Evolutionary conservation across 2,113 vertebrate genomes (phyloP), one percentile per base, ranked within the genome.

Genomic region (Danionella cerebrum): DNA sequence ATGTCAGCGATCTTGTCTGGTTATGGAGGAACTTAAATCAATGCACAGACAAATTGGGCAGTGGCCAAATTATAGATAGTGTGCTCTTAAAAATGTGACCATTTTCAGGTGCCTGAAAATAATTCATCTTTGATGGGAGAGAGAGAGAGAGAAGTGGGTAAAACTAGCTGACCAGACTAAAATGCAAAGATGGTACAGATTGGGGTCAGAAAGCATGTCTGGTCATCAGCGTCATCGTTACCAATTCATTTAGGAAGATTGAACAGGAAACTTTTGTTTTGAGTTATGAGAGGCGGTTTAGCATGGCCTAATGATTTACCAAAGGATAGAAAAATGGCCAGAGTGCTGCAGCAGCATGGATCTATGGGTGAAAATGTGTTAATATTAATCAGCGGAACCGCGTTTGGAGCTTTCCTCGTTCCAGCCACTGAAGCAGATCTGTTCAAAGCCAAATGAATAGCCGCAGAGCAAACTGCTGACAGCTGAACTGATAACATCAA

Each of bases 21-120:
- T 80, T 80, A 71, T 80, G 71, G 69, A 79, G 76, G 70, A 81
- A 67, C 80, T 74, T 24, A 79, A 81, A 84, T 85, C 72, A 74
- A 81, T 77, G 51, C 12, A 73, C 76, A 81, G 77, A 79, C 67
- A 77, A 82, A 83, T 76, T 86, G 84, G 82, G 82, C 54, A 36
- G 13, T 53, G 69, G 81, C 82, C 83, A 86, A 86, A 81, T 77
- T 77, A 75, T 73, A 82, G 82, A 84, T 78, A 79, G 64, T 75
- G 48, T 75, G 69, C 58, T 76, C 75, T 80, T 69, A 70, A 72
- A 78, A 77, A 77, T 51, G 12, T 33, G 24, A 74, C 78, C 78
- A 67, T 78, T 79, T 81, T 55, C 39, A 60, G 81, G 73, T 45
- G 55, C 67, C 65, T 69, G 68, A 58, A 78, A 63, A 83, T 82